phyloP scores from a whole-genome alignment of 2,888 invertebrate genomes.

The Boloria euphrosyne region DNA sequence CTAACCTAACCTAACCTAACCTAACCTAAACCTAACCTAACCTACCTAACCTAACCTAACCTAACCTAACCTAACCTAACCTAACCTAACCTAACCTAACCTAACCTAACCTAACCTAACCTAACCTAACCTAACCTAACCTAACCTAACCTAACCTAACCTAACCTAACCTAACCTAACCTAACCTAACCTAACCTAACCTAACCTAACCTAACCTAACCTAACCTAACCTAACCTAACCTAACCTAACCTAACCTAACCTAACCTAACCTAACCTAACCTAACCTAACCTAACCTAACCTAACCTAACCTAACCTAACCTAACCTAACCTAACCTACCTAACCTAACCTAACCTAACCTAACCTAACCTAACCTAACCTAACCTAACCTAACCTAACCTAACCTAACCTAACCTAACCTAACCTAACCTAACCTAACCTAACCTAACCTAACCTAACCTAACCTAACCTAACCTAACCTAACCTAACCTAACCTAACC shows the following conservation, averaged over 20 bases:
- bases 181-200: constrained; percentile 24
- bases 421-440: constrained; percentile 8
- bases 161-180: constrained; percentile 24
- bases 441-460: constrained; percentile 11
- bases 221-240: constrained; percentile 24
- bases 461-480: constrained; percentile 27
- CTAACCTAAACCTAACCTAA: constrained; percentile 27
- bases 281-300: constrained; percentile 23
- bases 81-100: constrained; percentile 18
- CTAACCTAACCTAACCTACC: constrained; percentile 16
- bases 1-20: constrained; percentile 37
- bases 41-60: constrained; percentile 22
- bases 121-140: constrained; percentile 39
- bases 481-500: constrained; percentile 26
- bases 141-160: constrained; percentile 24
- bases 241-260: constrained; percentile 23
- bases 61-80: constrained; percentile 24
- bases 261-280: constrained; percentile 17
- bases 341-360: constrained; percentile 22
- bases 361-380: too few relatives aligned
- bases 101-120: constrained; percentile 11
- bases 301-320: constrained; percentile 20
- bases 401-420: constrained; percentile 21
- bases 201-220: constrained; percentile 23
- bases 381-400: constrained; percentile 24